A percentile compares a stretch with the other conserved stretches of the same genome.
Evolutionary conservation across 2,888 invertebrate species (phyloP).

Genomic region (Folsomia manolachei): DNA sequence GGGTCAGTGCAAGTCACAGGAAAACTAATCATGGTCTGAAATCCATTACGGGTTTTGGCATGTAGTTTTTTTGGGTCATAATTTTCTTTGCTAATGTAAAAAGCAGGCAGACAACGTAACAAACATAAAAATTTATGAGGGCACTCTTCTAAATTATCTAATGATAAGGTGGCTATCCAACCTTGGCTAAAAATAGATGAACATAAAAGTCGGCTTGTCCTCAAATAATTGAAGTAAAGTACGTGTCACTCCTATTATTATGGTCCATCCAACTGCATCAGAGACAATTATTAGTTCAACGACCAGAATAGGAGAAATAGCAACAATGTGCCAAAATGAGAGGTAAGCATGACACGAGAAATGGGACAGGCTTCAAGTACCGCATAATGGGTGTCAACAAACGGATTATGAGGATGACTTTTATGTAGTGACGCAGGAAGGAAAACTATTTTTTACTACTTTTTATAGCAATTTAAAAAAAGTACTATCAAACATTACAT

Average conservation of each 20-base stretch:
- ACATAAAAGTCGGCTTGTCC: not conserved
- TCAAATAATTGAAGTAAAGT: not conserved
- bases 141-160: not conserved
- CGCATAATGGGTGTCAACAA: slow-evolving; percentile 5
- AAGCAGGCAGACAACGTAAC: no score
- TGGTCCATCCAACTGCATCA: slow-evolving; percentile 1
- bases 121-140: not conserved
- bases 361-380: not conserved
- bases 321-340: not conserved
- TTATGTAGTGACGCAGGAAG: slow-evolving; percentile 1
- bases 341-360: not conserved
- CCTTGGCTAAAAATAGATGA: not conserved
- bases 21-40: no score
- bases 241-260: not conserved
- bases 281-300: not conserved
- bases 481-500: no score
- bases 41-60: no score
- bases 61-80: no score
- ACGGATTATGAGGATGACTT: slow-evolving; percentile 2
- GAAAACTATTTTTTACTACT: no score
- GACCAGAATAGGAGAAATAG: not conserved
- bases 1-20: no score
- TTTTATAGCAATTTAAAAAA: no score
- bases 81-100: no score
- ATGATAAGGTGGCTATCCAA: not conserved